These are phyloP conservation scores for Etheostoma cragini DNA, from an alignment of 2,113 vertebrate species.

Conservation along the genomic window DNA sequence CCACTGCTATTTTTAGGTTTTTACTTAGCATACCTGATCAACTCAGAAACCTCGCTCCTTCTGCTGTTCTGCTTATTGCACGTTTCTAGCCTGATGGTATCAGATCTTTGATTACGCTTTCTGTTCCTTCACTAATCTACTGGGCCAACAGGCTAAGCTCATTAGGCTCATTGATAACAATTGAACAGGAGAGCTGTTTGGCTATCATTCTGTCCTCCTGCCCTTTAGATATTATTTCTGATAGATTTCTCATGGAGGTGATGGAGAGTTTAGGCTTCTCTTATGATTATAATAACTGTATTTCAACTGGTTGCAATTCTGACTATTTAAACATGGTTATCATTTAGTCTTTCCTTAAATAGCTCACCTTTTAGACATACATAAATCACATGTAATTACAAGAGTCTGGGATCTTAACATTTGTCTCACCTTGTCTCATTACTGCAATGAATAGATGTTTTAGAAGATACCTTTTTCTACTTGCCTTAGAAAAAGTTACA, in stretches of 20 bases:
- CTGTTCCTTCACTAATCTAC: constrained; percentile 59
- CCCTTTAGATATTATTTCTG: constrained; percentile 39
- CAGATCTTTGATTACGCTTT: constrained; percentile 43
- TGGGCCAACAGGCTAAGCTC: constrained; percentile 40
- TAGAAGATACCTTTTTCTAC: not conserved
- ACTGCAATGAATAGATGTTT: not conserved
- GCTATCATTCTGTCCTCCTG: constrained; percentile 35
- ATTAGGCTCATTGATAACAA: constrained; percentile 61
- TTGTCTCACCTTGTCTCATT: not conserved
- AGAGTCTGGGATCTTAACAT: not conserved
- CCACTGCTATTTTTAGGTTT: constrained; percentile 19
- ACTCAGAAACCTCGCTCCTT: constrained; percentile 4
- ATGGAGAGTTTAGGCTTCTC: constrained; percentile 30
- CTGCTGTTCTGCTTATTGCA: constrained; percentile 30
- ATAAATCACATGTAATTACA: constrained; percentile 1
- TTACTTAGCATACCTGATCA: not conserved
- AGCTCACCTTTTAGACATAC: not conserved
- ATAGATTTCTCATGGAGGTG: constrained; percentile 26
- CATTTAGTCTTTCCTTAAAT: not conserved
- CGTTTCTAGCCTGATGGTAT: constrained; percentile 45
- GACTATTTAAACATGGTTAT: constrained; percentile 8
- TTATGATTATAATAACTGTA: constrained; percentile 26
- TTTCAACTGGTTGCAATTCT: constrained; percentile 10
- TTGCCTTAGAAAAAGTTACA: not conserved
- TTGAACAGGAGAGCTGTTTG: constrained; percentile 52